Base-by-base conservation (phyloP, 2,888 invertebrate genomes). In the Drosophila vallismaia region DNA sequence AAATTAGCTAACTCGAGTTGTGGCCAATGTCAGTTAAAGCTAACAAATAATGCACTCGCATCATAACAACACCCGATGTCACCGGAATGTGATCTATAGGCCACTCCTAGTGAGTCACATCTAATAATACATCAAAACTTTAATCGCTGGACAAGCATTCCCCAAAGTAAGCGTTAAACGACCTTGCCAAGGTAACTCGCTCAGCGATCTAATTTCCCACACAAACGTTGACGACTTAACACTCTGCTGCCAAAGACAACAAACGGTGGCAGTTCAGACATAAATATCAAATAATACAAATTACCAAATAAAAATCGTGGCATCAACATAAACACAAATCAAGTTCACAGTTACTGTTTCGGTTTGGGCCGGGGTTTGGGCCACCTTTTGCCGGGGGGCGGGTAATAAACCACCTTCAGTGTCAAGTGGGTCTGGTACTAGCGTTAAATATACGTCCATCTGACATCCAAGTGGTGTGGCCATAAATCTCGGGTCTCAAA, bases 401-500 rank as follows among this genome's bases (percentile, higher is more conserved):
- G 55, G 44, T 46, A 44, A 58, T 50, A 59, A 71, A 60, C 50
- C 66, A 68, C 59, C 45, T 67, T 52, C 69, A 66, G 55, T 73
- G 78, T 73, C 71, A 74, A 78, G 70, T 58, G 40, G 40, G 40
- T 8, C 40, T 14, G 40, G 40, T 42, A 42, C 40, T 42, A 42
- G 14, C 19, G 3, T 8, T 42, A 42, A 72, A 53, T 64, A 36
- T 53, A 54, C 45, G 19, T 50, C 45, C 24, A n/a, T 44, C 36
- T 44, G 57, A 64, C 55, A 6, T 28, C 28, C 28, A 19, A 19
- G 19, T 19, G 7, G 14, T 12, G 40, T 52, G 68, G 44, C 55
- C 71, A 71, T 85, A 85, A 85, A 79, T 82, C 86, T 74, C 67
- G 76, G 76, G 83, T 69, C 71, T 29, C 67, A 60, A 59, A 55